These are phyloP conservation scores for Epinephelus fuscoguttatus DNA, from an alignment of 2,113 vertebrate genomes.

Conservation along the genomic window DNA sequence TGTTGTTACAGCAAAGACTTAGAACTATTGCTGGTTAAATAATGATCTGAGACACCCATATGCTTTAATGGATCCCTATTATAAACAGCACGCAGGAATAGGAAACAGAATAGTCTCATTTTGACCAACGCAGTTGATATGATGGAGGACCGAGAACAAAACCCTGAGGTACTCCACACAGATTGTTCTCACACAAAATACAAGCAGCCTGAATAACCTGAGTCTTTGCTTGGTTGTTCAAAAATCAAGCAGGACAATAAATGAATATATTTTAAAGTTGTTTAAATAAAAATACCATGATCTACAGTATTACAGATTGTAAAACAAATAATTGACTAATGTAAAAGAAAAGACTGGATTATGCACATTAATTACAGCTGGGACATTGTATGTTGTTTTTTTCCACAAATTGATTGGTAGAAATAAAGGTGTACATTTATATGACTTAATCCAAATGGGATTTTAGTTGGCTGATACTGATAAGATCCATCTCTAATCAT, in stretches of 20 bases:
- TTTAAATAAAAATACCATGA: not conserved
- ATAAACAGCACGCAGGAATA: not conserved
- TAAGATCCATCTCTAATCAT: too few relatives aligned
- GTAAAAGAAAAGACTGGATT: not conserved
- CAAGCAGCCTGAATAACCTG: not conserved
- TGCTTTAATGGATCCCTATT: not conserved
- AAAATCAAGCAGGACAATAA: not conserved
- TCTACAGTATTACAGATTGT: not conserved
- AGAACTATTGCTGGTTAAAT: too few relatives aligned
- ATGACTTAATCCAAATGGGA: too few relatives aligned
- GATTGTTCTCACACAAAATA: not conserved
- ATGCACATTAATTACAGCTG: too few relatives aligned
- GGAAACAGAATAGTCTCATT: not conserved
- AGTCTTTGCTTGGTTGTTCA: not conserved
- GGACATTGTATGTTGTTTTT: too few relatives aligned
- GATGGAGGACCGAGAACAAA: not conserved
- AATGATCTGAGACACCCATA: not conserved
- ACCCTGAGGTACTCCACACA: slow-evolving; percentile 25
- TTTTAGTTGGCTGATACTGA: too few relatives aligned
- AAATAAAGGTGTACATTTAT: too few relatives aligned
- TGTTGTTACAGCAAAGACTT: not conserved
- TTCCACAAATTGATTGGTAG: too few relatives aligned
- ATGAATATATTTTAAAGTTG: not conserved
- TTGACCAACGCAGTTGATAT: not conserved
- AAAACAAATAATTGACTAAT: not conserved